These are phyloP conservation scores for Luscinia megarhynchos DNA, from an alignment of 2,797 vertebrate genomes.

Conservation along the genomic window DNA sequence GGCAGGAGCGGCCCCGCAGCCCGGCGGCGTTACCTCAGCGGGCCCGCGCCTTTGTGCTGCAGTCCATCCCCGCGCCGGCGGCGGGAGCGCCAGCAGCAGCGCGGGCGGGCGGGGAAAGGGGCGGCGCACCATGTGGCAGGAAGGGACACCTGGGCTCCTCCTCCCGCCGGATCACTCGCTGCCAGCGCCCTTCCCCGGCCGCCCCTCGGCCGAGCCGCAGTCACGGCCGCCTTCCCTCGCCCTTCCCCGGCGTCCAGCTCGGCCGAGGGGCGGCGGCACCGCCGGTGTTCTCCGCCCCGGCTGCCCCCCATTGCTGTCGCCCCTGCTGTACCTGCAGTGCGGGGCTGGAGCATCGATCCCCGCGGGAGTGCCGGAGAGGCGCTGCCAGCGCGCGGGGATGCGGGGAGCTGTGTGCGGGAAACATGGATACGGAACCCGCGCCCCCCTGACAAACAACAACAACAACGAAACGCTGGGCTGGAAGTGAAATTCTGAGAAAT, in stretches of 20 bases:
- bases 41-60: conserved; percentile 54
- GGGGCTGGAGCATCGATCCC: not conserved
- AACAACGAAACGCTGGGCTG: not conserved
- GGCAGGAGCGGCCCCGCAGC: not conserved
- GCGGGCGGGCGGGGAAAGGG: conserved; percentile 24
- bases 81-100: conserved; percentile 48
- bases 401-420: not conserved
- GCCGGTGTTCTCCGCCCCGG: not conserved
- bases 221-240: not conserved
- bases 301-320: not conserved
- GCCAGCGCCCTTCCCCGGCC: not conserved
- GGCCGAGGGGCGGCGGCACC: not conserved
- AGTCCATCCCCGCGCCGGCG: conserved; percentile 33
- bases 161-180: conserved; percentile 20
- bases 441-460: not conserved
- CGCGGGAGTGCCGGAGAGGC: not conserved
- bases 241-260: not conserved
- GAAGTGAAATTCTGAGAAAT: not conserved
- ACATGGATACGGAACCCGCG: not conserved
- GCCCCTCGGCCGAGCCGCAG: not conserved
- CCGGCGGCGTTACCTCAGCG: conserved; percentile 30
- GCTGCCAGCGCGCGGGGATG: not conserved
- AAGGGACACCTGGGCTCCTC: conserved; percentile 57
- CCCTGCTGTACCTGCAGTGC: conserved; percentile 9
- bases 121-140: conserved; percentile 52